phyloP scores from a whole-genome alignment of 2,888 invertebrate genomes.

The Nomada fabriciana region DNA sequence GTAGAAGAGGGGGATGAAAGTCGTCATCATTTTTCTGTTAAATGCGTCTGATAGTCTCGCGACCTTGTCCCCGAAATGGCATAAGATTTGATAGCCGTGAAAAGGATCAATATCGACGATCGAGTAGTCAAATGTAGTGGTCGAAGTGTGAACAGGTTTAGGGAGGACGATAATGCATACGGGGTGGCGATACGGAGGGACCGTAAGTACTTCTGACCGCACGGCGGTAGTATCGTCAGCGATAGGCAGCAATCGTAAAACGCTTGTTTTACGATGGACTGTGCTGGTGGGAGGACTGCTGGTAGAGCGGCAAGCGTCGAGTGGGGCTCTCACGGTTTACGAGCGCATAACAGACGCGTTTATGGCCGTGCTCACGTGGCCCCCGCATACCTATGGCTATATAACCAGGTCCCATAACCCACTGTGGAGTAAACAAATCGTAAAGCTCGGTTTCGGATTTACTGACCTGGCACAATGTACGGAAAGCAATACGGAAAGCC shows the following conservation, averaged over 20 bases:
- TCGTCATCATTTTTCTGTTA: too few species aligned
- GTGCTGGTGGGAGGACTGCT: constrained; percentile 65
- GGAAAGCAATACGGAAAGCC: constrained; percentile 73
- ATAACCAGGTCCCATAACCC: constrained; percentile 83
- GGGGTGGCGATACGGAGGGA: constrained; percentile 38
- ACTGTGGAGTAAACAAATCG: constrained; percentile 84
- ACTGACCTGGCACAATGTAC: constrained; percentile 83
- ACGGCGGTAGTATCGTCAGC: constrained; percentile 78
- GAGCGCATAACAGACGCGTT: constrained; percentile 84
- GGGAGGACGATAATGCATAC: constrained; percentile 10
- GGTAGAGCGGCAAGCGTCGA: constrained; percentile 67
- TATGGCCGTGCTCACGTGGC: constrained; percentile 84
- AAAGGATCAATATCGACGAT: neutral
- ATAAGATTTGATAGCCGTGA: too few species aligned
- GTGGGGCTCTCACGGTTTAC: constrained; percentile 82
- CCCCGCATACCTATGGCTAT: constrained; percentile 82
- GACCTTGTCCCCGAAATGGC: too few species aligned
- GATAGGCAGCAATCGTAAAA: constrained; percentile 83
- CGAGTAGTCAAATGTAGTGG: neutral
- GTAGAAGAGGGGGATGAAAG: neutral
- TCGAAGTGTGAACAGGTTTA: constrained; percentile 34
- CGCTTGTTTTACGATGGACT: constrained; percentile 82
- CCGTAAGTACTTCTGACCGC: constrained; percentile 67
- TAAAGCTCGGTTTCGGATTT: constrained; percentile 83
- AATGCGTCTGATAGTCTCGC: too few species aligned